Evolutionary conservation across 2,113 vertebrate genomes (phyloP).

Genomic region (Microcebus murinus): DNA sequence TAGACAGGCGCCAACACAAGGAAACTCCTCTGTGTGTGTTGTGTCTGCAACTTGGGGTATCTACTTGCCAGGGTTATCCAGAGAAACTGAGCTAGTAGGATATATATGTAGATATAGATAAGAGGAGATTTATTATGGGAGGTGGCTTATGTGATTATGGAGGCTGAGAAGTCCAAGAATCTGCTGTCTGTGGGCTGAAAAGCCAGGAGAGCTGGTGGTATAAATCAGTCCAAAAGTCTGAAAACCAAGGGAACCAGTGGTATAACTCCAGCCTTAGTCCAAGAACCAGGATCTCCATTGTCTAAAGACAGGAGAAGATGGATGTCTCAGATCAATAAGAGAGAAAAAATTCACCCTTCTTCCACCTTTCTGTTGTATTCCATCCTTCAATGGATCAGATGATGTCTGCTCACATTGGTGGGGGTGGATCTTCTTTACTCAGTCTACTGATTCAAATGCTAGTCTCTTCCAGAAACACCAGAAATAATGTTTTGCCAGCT

Average conservation of each 20-base stretch:
- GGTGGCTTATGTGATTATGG: neutral
- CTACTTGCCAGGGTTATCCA: neutral
- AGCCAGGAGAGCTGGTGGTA: neutral
- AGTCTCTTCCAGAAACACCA: neutral
- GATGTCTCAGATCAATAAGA: neutral
- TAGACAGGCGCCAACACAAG: neutral
- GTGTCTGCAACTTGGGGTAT: too few species aligned
- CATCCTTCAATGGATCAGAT: neutral
- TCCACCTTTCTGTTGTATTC: neutral
- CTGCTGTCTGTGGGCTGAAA: neutral
- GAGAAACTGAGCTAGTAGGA: too few species aligned
- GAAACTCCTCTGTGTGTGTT: too few species aligned
- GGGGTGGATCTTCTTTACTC: neutral
- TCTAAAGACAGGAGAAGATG: neutral
- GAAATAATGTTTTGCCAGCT: neutral
- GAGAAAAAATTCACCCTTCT: neutral
- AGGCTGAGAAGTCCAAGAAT: neutral
- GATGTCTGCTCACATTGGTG: too few species aligned
- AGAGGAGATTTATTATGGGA: neutral
- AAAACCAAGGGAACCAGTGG: too few species aligned
- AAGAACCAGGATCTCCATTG: neutral
- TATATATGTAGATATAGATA: too few species aligned
- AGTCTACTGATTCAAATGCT: neutral
- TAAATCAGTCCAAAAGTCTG: neutral
- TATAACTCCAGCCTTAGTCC: neutral